Percentiles rank a stretch among this genome's conserved stretches.
Evolutionary conservation across 2,888 invertebrate genomes (phyloP).

Genomic region (Ophion obscuratus): DNA sequence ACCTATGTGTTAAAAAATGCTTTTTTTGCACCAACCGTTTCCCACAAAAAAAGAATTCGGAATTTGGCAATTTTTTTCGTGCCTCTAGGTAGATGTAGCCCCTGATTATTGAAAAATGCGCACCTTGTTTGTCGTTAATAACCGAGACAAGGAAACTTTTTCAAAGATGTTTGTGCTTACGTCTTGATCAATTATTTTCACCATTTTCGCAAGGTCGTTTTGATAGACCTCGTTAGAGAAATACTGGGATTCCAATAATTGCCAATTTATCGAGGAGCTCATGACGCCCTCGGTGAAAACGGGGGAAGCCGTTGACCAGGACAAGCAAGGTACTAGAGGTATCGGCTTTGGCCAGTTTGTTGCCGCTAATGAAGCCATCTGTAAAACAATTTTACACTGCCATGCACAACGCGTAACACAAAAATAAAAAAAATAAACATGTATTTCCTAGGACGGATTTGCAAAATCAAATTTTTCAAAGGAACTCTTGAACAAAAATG

Average conservation of each 20-base stretch:
- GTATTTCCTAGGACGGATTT: background rate
- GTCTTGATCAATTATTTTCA: conserved; percentile 91
- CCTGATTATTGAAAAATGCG: conserved; percentile 9
- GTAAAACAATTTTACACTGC: conserved; percentile 71
- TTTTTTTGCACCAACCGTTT: too few species aligned
- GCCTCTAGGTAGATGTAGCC: too few species aligned
- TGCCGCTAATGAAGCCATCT: conserved; percentile 99
- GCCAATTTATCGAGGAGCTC: conserved; percentile 98
- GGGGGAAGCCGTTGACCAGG: conserved; percentile 98
- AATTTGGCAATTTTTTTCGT: too few species aligned
- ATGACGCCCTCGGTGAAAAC: conserved; percentile 98
- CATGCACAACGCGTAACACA: conserved; percentile 26
- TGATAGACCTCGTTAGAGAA: conserved; percentile 91
- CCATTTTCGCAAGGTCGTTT: conserved; percentile 94
- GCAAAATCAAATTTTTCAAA: conserved; percentile 4
- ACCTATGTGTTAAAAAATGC: too few species aligned
- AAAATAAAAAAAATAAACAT: conserved; percentile 20
- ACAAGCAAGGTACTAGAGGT: conserved; percentile 96
- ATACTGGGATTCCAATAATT: conserved; percentile 94
- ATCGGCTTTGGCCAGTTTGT: conserved; percentile 98
- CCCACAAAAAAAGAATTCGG: too few species aligned
- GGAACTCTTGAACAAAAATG: background rate
- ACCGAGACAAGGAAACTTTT: conserved; percentile 38
- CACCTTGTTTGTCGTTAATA: conserved; percentile 39
- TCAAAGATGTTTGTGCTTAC: conserved; percentile 76